Base-by-base conservation (phyloP, 2,113 vertebrate genomes). In the Panurus biarmicus region DNA sequence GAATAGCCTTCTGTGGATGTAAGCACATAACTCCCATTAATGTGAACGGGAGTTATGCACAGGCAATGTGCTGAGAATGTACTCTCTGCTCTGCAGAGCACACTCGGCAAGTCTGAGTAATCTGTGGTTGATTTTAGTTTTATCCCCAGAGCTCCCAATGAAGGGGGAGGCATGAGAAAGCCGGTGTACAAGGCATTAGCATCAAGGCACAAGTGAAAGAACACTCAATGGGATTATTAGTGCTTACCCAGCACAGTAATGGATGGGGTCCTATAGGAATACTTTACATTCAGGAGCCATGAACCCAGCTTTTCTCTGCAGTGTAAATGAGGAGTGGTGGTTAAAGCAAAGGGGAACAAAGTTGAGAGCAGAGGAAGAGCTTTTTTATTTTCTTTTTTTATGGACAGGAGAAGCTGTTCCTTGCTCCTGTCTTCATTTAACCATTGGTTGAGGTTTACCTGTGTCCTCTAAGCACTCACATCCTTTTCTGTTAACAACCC, bases 71-170 rank as follows among this genome's bases (percentile, higher is more conserved):
- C 62, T 85, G 70, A 73, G 89, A 58, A 82, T 76, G 57, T 42
- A 35, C 42, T 79, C 94, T 47, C 67, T 3, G 12, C 54, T 70
- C 91, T 85, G 66, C 84, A 94, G 84, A 89, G 70, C 65, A 77
- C 53, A 89, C 80, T 89, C 0, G 7, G 35, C 89, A 70, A 75
- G 87, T 33, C 77, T 79, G 74, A 96, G 84, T 92, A 91, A 96
- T 76, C 91, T 94, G 81, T 85, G 91, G 66, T 54, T 96, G 91
- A 93, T 94, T 91, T 91, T 16, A 82, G 89, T 44, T 89, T 89
- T 89, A 81, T 93, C 74, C 86, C 81, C 87, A 87, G 93, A 96
- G 96, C 70, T 94, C 62, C 53, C 3, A 10, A 2, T 31, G 77
- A 91, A 91, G 50, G 42, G 38, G 19, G 54, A 79, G 56, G 87